A percentile compares a stretch with the other conserved stretches of the same genome.
Conservation (phyloP, 2,113 vertebrate genomes). For the Megaceryle maxima region DNA sequence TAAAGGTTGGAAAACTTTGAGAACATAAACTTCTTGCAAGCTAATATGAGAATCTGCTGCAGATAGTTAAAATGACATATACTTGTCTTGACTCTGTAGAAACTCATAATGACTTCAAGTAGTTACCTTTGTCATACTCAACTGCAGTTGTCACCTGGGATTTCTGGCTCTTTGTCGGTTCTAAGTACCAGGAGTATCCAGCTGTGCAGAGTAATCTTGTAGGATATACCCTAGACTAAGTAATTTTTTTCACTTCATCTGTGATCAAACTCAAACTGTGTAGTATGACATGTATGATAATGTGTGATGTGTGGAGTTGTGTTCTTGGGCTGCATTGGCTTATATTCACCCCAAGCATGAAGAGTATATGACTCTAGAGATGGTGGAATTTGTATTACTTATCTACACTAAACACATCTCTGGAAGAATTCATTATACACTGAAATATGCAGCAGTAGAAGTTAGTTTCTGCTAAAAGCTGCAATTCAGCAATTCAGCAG, state of each 20-base stretch:
- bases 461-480: background rate
- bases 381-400: background rate
- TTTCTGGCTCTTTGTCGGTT: background rate
- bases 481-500: background rate
- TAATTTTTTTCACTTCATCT: background rate
- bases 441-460: background rate
- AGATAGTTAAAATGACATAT: background rate
- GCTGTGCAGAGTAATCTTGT: background rate
- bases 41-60: background rate
- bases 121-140: background rate
- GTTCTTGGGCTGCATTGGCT: background rate
- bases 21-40: background rate
- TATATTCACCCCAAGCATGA: background rate
- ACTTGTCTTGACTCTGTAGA: background rate
- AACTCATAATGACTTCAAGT: background rate
- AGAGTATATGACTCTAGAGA: background rate
- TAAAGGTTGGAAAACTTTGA: background rate
- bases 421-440: background rate
- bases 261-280: background rate
- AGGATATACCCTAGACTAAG: background rate
- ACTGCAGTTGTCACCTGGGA: background rate
- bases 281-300: background rate
- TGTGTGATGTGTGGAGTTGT: background rate
- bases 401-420: background rate
- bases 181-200: background rate